phyloP scores from a whole-genome alignment of 2,888 invertebrate species.

The Dryadula phaetusa region DNA sequence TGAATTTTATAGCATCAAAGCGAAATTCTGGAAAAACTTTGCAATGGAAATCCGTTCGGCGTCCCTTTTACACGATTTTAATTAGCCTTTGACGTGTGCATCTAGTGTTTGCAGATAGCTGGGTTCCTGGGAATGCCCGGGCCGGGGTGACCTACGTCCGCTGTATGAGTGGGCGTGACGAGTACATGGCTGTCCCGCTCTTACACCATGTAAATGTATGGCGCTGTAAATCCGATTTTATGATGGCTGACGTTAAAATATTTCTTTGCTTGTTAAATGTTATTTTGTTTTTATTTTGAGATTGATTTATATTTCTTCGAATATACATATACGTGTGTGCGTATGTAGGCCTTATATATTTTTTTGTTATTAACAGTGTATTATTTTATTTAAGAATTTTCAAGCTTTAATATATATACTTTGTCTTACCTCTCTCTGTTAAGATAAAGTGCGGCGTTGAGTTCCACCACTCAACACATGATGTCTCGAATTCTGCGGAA shows the following conservation, averaged over 20 bases:
- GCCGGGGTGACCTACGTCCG: not conserved
- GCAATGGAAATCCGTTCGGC: conserved; percentile 24
- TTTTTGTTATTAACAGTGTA: no score
- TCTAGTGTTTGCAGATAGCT: conserved; percentile 29
- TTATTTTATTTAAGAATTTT: no score
- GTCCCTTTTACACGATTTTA: conserved; percentile 38
- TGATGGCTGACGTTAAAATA: not conserved
- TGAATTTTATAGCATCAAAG: conserved; percentile 36
- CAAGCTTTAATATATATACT: no score
- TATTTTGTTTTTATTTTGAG: no score
- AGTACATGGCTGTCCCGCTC: not conserved
- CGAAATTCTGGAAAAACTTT: conserved; percentile 36
- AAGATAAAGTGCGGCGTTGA: no score
- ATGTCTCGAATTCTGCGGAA: no score
- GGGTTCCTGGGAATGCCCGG: conserved; percentile 27
- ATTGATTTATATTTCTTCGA: not conserved
- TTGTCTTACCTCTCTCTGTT: no score
- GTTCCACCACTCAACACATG: no score
- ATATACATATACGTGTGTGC: no score
- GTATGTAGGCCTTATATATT: no score
- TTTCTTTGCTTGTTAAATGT: not conserved
- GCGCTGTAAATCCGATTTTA: conserved; percentile 6
- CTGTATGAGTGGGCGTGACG: not conserved
- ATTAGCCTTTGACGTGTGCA: conserved; percentile 32
- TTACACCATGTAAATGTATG: conserved; percentile 3